These are phyloP conservation scores for Aricia agestis DNA, from an alignment of 1,140 invertebrate genomes.

Conservation along the genomic window DNA sequence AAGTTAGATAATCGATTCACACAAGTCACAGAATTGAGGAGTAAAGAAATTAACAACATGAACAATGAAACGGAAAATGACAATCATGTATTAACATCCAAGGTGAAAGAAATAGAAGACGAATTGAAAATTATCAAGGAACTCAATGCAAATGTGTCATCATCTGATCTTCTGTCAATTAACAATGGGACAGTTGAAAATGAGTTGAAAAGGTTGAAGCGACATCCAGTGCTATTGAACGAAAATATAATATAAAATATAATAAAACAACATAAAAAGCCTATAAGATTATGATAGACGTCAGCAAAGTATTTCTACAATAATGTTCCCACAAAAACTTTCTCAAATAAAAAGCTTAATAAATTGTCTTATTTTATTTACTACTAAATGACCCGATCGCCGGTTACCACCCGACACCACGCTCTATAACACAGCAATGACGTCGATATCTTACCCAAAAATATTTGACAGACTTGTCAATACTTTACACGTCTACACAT, in stretches of 20 bases:
- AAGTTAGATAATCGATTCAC: constrained; percentile 38
- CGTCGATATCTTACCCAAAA: not conserved
- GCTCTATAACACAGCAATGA: constrained; percentile 54
- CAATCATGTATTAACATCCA: constrained; percentile 37
- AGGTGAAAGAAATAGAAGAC: constrained; percentile 26
- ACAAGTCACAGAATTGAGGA: constrained; percentile 35
- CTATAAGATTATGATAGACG: not conserved
- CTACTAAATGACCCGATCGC: too few relatives aligned
- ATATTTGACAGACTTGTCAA: too few relatives aligned
- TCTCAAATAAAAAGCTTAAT: too few relatives aligned
- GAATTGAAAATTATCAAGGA: constrained; percentile 35
- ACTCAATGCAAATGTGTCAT: constrained; percentile 35
- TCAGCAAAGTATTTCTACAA: not conserved
- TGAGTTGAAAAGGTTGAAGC: not conserved
- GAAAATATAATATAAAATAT: not conserved
- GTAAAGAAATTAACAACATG: constrained; percentile 39
- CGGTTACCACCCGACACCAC: constrained; percentile 73
- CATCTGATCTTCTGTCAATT: not conserved
- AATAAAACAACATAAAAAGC: not conserved
- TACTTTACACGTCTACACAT: too few relatives aligned
- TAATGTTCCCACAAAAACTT: too few relatives aligned
- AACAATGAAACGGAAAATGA: constrained; percentile 35
- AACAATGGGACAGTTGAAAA: not conserved
- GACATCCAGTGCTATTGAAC: not conserved
- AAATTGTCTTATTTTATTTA: too few relatives aligned